Base-by-base conservation (phyloP, 2,888 invertebrate species). In the Aleiodes testaceus region DNA sequence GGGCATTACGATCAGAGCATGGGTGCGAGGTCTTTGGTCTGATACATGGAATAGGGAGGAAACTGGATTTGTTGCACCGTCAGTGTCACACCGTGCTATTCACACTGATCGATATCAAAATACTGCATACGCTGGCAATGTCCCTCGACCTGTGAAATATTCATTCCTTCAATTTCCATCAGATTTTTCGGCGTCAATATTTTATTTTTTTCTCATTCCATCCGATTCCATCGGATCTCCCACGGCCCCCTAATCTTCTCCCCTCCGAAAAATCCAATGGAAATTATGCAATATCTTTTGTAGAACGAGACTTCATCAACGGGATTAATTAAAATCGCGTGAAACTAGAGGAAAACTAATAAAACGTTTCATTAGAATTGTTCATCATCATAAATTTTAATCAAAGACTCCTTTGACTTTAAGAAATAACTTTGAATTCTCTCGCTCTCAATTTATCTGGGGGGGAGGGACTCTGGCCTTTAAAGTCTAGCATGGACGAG, bases 381-480 rank as follows among this genome's bases (percentile, higher is more conserved):
- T 53, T 53, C 53, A 53, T 53, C 22, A 22, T n/a, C 53, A 9
- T 53, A 53, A n/a, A 22, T 53, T 11, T n/a, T 9, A 16, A n/a
- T 53, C 53, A 53, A 22, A 53, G 53, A n/a, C 53, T 53, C 26
- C 22, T 22, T 20, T 22, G 53, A 20, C 53, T 20, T 53, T 22
- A 53, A 53, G 53, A 20, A 53, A 22, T 53, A 22, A 53, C 53
- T 53, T 53, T 53, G 22, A 18, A 53, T 53, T 53, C 53, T 53
- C 53, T 7, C 18, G 11, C 53, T 53, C 53, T 20, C 53, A 22
- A 53, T 53, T 53, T 53, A 16, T 49, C 16, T 3, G 45, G 45
- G 45, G 2, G 7, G 3, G 45, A 12, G 5, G 49, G 5, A 11
- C 5, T 9, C 36, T 63, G 12, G 30, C 9, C 64, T 4, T 47